A percentile compares a stretch with the other conserved stretches of the same genome.
These are phyloP conservation scores for Porites evermanni DNA, from an alignment of 92 coral and sea anemone genomes.

Conservation along the genomic window DNA sequence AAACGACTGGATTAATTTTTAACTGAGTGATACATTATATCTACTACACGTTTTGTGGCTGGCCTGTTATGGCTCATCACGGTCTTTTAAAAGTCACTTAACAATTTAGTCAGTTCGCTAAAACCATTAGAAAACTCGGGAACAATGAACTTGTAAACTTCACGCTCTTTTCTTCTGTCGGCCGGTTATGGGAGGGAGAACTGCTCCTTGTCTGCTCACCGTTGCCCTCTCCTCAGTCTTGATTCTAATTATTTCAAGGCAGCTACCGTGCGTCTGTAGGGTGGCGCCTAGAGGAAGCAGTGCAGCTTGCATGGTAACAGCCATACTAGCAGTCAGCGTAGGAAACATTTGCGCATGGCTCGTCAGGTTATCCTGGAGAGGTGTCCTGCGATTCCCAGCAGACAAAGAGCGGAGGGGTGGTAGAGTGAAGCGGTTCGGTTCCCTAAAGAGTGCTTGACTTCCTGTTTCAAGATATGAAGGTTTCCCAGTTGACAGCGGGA, in stretches of 20 bases:
- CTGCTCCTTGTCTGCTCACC: conserved; percentile 4
- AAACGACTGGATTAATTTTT: too few species aligned
- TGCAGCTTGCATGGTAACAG: conserved; percentile 31
- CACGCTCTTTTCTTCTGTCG: not conserved
- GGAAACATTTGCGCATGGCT: not conserved
- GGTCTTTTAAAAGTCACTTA: too few species aligned
- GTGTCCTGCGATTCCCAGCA: not conserved
- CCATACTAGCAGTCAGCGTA: conserved; percentile 22
- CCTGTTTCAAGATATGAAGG: not conserved
- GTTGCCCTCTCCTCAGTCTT: conserved; percentile 31
- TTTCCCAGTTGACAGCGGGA: not conserved
- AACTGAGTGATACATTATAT: too few species aligned
- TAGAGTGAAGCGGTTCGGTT: not conserved
- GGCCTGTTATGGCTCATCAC: too few species aligned
- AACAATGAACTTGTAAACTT: not conserved
- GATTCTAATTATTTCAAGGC: conserved; percentile 28
- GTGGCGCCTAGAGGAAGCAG: conserved; percentile 38
- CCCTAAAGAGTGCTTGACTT: not conserved
- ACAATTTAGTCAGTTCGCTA: not conserved
- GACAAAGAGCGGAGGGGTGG: conserved; percentile 31
- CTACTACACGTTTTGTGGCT: too few species aligned
- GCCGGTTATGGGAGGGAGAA: conserved; percentile 23
- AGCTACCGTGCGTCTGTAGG: conserved; percentile 18
- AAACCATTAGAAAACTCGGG: not conserved
- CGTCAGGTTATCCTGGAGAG: not conserved